Evolutionary conservation across 2,888 invertebrate species (phyloP).

Genomic region (Lottia gigantea): DNA sequence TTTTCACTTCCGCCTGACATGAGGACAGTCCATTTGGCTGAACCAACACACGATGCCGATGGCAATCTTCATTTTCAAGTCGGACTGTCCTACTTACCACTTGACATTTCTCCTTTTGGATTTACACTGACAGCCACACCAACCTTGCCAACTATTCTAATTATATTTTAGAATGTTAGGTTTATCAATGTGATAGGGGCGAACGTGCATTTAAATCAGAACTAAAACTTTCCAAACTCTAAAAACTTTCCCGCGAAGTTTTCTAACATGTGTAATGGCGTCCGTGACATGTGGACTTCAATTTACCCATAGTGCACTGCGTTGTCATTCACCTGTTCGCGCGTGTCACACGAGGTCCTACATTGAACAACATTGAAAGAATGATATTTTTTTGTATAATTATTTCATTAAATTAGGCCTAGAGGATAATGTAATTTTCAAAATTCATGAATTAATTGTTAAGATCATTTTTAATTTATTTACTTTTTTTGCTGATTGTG

Average conservation of each 20-base stretch:
- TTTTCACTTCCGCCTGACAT: no score
- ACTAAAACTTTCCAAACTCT: background rate
- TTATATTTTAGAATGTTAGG: slow-evolving; percentile 1
- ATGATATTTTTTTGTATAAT: no score
- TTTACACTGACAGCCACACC: background rate
- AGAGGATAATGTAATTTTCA: no score
- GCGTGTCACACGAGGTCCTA: background rate
- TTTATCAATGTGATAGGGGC: background rate
- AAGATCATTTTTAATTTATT: no score
- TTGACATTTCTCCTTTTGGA: background rate
- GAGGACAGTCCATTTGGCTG: no score
- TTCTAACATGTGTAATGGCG: slow-evolving; percentile 17
- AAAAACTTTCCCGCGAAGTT: slow-evolving; percentile 23
- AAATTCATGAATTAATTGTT: no score
- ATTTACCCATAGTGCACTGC: slow-evolving; percentile 15
- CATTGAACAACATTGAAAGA: no score
- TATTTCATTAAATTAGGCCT: no score
- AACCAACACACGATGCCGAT: no score
- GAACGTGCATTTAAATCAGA: background rate
- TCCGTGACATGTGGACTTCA: slow-evolving; percentile 19
- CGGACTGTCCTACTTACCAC: background rate
- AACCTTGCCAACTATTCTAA: background rate
- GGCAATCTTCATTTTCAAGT: background rate
- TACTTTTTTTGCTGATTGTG: no score
- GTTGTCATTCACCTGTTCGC: slow-evolving; percentile 11